Evolutionary conservation across 2,113 vertebrate genomes (phyloP).

Genomic region (Felis chaus): DNA sequence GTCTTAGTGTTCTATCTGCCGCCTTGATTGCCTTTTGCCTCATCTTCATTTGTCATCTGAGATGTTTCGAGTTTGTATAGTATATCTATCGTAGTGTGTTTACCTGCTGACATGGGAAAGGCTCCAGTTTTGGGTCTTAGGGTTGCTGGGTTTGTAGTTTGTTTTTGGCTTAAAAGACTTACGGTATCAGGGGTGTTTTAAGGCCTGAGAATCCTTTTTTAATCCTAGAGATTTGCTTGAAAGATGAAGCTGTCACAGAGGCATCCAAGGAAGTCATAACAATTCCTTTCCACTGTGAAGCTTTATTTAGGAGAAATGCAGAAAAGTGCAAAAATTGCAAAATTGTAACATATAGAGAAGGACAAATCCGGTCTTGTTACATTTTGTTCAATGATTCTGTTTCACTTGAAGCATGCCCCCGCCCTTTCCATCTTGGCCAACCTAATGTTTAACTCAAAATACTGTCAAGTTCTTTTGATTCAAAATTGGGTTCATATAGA

Average conservation of each 20-base stretch:
- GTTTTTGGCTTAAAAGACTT: conserved; percentile 59
- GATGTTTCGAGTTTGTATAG: background rate
- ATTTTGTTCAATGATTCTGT: background rate
- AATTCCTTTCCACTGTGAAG: background rate
- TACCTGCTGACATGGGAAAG: background rate
- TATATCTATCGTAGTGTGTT: background rate
- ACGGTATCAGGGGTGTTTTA: background rate
- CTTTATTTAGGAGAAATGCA: conserved; percentile 47
- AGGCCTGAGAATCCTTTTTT: conserved; percentile 44
- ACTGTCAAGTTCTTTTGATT: background rate
- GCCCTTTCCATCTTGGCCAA: background rate
- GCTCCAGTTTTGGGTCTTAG: conserved; percentile 22
- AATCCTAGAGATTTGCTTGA: conserved; percentile 73
- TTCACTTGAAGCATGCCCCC: background rate
- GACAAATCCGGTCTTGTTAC: background rate
- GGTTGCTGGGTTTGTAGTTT: conserved; percentile 50
- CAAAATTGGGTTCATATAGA: background rate
- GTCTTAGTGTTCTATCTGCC: background rate
- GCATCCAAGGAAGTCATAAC: conserved; percentile 38
- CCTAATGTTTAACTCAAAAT: conserved; percentile 32
- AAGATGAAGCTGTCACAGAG: conserved; percentile 75
- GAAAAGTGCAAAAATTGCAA: conserved; percentile 19
- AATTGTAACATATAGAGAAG: background rate
- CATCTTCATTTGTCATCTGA: background rate
- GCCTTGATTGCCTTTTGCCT: background rate